Percentiles rank a stretch among this genome's conserved stretches.
These are phyloP conservation scores for Tachysurus vachellii DNA, from an alignment of 2,113 vertebrate species.

Conservation along the genomic window DNA sequence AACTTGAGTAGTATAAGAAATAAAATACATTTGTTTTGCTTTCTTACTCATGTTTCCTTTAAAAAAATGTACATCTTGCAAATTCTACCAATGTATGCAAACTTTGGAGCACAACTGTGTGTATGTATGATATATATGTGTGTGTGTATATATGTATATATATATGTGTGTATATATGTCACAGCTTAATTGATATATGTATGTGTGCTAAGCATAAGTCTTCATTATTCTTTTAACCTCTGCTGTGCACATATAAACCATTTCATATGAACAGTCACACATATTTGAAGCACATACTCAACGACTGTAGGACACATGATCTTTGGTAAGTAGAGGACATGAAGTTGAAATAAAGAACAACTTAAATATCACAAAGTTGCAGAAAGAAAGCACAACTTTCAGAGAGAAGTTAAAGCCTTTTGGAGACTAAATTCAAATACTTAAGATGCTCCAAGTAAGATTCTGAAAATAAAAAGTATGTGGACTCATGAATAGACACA, in stretches of 20 bases:
- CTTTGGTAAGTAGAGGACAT: background rate
- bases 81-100: too few relatives aligned
- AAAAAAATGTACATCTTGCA: too few relatives aligned
- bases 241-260: background rate
- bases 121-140: background rate
- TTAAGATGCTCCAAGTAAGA: background rate
- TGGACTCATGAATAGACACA: background rate
- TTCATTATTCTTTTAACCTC: background rate
- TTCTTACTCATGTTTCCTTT: too few relatives aligned
- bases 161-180: background rate
- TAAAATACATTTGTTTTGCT: too few relatives aligned
- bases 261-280: too few relatives aligned
- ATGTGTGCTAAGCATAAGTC: background rate
- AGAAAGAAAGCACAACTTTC: background rate
- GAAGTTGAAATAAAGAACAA: too few relatives aligned
- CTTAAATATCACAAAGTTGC: background rate
- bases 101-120: too few relatives aligned
- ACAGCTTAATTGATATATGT: background rate
- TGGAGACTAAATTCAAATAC: background rate
- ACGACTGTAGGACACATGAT: background rate
- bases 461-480: background rate
- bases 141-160: background rate
- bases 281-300: background rate
- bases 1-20: too few relatives aligned
- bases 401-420: background rate